Conservation (phyloP, 2,797 vertebrate species). For the Fistularia tabacaria region DNA sequence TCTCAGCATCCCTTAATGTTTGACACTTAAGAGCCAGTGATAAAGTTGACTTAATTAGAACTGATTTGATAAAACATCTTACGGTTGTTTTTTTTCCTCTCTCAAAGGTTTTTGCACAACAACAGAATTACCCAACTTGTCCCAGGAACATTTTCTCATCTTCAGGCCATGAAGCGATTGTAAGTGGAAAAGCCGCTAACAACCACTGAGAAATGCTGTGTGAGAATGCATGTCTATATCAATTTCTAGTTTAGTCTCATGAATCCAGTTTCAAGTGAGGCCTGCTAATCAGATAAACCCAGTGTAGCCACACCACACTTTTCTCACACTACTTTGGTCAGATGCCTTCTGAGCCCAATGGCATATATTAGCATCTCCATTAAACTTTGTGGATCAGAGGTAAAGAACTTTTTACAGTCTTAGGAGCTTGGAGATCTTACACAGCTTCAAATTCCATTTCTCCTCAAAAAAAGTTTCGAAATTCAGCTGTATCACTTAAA, state of each 20-base stretch:
- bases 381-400: background rate
- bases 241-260: conserved; percentile 10
- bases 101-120: conserved; percentile 95
- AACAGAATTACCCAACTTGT: conserved; percentile 92
- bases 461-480: no score
- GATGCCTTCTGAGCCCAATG: conserved; percentile 19
- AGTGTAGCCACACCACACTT: conserved; percentile 4
- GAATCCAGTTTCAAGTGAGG: conserved; percentile 11
- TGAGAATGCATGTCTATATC: conserved; percentile 18
- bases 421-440: no score
- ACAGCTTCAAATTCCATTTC: no score
- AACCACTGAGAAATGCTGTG: conserved; percentile 11
- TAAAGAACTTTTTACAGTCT: background rate
- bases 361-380: background rate
- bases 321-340: conserved; percentile 33
- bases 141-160: conserved; percentile 89
- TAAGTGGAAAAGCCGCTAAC: conserved; percentile 74
- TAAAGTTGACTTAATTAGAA: background rate
- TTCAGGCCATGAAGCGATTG: conserved; percentile 96
- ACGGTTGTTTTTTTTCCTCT: conserved; percentile 11
- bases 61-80: background rate
- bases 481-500: no score
- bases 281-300: conserved; percentile 21
- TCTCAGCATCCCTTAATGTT: no score
- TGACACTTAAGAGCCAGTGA: no score